Base-by-base conservation (phyloP, 1,140 invertebrate genomes). In the Lethrus apterus region DNA sequence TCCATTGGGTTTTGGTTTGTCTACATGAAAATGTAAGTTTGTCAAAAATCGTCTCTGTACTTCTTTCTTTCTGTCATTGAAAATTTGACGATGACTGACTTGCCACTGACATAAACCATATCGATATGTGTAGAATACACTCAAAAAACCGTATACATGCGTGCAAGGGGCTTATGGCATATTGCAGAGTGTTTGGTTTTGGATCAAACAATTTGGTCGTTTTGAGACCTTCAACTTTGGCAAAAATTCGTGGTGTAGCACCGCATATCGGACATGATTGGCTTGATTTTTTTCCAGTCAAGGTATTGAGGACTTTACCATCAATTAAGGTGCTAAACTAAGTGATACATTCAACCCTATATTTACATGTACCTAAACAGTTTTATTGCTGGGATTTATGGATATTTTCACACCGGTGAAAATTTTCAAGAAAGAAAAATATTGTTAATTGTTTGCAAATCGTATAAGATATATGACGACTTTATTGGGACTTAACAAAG, bases 121-220 rank as follows among this genome's bases (percentile, higher is more conserved):
- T 31, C n/a, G 4, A 31, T 4, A 11, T 31, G n/a, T n/a, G n/a
- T 31, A 4, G n/a, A 4, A 31, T 4, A 31, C 14, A 31, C 10
- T 4, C 4, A 4, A 31, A 11, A 31, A 4, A 13, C 4, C n/a
- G 30, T 11, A 31, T 31, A 10, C 30, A 31, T 11, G 4, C 4
- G 14, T 31, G 30, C 14, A 31, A 31, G 3, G n/a, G 30, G n/a
- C 30, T n/a, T 31, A 31, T 31, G 4, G 10, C 30, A 31, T 4
- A 31, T n/a, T 31, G 30, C n/a, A 31, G n/a, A n/a, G 30, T 4
- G 14, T 31, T 31, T 31, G 30, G 30, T 31, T 31, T 31, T 31
- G 3, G 30, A 3, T 31, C n/a, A n/a, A 31, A 31, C 14, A 31
- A 4, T 3, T 31, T 31, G n/a, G 30, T 31, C 4, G 30, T 31